phyloP scores from a whole-genome alignment of 2,113 vertebrate genomes.

The Dunckerocampus dactyliophorus region DNA sequence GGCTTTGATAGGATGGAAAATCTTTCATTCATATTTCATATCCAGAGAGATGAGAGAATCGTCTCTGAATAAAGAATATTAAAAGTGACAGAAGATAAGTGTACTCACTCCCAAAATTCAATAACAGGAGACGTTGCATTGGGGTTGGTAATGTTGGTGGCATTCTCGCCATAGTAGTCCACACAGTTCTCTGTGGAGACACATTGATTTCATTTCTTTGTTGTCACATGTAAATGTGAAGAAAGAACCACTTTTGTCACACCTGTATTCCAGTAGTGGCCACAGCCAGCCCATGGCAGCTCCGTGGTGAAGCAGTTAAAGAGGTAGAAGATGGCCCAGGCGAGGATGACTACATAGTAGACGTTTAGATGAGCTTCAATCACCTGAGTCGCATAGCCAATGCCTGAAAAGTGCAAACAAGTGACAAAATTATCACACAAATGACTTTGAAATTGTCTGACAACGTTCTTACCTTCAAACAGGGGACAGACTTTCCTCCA shows the following conservation, averaged over 20 bases:
- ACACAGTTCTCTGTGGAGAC: slow-evolving; percentile 84
- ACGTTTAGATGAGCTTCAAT: slow-evolving; percentile 95
- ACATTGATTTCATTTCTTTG: neutral
- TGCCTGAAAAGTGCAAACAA: slow-evolving; percentile 72
- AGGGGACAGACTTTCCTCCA: slow-evolving; percentile 97
- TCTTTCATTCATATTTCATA: slow-evolving; percentile 13
- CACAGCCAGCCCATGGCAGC: slow-evolving; percentile 94
- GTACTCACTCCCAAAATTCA: slow-evolving; percentile 99
- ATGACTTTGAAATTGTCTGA: neutral
- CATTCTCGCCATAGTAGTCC: slow-evolving; percentile 89
- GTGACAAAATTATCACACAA: neutral
- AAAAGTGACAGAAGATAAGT: neutral
- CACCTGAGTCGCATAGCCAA: slow-evolving; percentile 97
- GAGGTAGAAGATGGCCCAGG: slow-evolving; percentile 99
- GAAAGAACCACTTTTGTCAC: slow-evolving; percentile 10
- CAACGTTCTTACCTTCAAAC: slow-evolving; percentile 84
- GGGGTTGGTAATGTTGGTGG: slow-evolving; percentile 86
- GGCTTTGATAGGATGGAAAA: neutral
- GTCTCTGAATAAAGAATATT: neutral
- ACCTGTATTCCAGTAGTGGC: slow-evolving; percentile 99
- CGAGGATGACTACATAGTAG: slow-evolving; percentile 95
- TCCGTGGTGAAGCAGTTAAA: slow-evolving; percentile 96
- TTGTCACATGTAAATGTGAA: neutral
- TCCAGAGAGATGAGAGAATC: neutral
- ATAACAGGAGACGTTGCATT: slow-evolving; percentile 95